Evolutionary conservation across 2,113 vertebrate species (phyloP).

Genomic region (Mormoops blainvillei): DNA sequence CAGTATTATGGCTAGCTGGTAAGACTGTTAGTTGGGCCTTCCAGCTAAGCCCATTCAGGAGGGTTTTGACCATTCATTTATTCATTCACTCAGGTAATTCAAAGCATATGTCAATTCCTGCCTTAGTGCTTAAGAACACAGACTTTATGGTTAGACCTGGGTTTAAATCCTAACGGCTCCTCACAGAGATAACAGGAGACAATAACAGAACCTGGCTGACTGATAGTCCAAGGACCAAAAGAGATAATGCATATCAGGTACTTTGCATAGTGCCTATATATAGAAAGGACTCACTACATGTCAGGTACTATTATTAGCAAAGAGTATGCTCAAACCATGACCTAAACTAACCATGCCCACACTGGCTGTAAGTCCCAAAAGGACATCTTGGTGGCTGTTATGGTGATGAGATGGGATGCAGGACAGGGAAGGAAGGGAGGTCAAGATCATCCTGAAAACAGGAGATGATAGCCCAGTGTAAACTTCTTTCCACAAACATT

Average conservation of each 20-base stretch:
- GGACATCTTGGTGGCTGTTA: background rate
- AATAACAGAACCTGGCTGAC: background rate
- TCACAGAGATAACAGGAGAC: background rate
- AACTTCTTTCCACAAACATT: background rate
- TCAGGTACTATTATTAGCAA: conserved; percentile 1
- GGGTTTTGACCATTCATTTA: background rate
- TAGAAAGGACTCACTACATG: background rate
- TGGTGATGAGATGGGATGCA: background rate
- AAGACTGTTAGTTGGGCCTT: background rate
- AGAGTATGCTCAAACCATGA: background rate
- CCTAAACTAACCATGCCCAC: background rate
- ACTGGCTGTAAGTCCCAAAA: background rate
- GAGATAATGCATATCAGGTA: background rate
- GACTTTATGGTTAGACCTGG: background rate
- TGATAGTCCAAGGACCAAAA: background rate
- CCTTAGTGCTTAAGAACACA: background rate
- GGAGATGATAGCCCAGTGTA: background rate
- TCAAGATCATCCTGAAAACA: background rate
- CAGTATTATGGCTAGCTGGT: background rate
- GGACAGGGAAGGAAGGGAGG: background rate
- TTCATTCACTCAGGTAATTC: background rate
- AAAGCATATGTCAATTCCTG: background rate
- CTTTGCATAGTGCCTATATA: background rate
- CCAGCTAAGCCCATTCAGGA: background rate
- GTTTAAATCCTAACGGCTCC: background rate